A percentile compares a stretch with the other conserved stretches of the same genome.
Evolutionary conservation across 2,113 vertebrate species (phyloP).

Genomic region (Pimephales promelas): DNA sequence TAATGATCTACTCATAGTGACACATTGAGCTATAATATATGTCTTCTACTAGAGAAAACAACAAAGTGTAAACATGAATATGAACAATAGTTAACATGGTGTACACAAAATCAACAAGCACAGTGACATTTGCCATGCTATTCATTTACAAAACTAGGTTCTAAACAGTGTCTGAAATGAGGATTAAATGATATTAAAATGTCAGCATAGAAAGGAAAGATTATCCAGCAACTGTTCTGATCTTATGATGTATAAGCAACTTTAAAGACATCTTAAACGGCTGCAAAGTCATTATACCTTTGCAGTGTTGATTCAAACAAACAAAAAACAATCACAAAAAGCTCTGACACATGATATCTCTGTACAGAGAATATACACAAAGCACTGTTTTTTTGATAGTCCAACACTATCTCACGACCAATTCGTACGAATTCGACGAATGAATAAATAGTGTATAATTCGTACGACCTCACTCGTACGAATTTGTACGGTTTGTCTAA

Average conservation of each 20-base stretch:
- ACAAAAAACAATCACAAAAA: too few species aligned
- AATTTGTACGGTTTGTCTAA: too few species aligned
- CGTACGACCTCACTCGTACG: too few species aligned
- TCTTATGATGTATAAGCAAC: neutral
- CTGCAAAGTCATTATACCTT: neutral
- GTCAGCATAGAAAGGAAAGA: neutral
- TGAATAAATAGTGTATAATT: too few species aligned
- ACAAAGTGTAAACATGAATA: conserved; percentile 7
- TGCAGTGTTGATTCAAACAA: neutral
- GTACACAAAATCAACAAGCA: neutral
- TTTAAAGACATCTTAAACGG: neutral
- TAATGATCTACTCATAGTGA: neutral
- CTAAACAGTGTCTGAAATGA: neutral
- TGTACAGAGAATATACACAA: neutral
- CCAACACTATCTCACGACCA: too few species aligned
- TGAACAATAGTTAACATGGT: conserved; percentile 16
- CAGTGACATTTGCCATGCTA: neutral
- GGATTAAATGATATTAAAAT: neutral
- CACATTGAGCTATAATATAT: conserved; percentile 3
- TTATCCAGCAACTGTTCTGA: neutral
- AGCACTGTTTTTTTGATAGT: neutral
- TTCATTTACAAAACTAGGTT: conserved; percentile 8
- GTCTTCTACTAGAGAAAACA: conserved; percentile 5
- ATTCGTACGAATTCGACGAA: too few species aligned
- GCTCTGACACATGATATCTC: neutral